Evolutionary conservation across 2,888 invertebrate genomes (phyloP), one percentile per base, ranked within the genome.

Genomic region (Agriopis leucophaearia): DNA sequence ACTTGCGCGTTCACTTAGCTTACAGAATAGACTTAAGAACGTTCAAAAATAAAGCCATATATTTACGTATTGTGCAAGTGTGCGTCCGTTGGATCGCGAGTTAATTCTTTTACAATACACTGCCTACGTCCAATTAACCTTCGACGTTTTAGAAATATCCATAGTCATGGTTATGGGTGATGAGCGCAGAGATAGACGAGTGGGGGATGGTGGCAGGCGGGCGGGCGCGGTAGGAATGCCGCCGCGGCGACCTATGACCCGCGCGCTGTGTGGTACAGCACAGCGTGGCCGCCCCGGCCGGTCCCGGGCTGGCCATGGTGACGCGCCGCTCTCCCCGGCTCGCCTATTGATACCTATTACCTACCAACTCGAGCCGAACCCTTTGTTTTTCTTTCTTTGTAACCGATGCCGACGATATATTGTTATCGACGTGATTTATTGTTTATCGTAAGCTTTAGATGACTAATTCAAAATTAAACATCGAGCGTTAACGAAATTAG

Each of bases 101-200:
- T 87, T 88, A 87, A 89, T 88, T 88, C 88, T 87, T 85, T 84
- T 86, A 90, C 89, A 91, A 92, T 89, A 87, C 87, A 79, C 85
- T 86, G 87, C 82, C 84, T 86, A 86, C 88, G 89, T 91, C 90
- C 92, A 92, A 92, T 91, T 92, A 92, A 92, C 91, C 91, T 92
- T 88, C 86, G 87, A 84, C 83, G 90, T 86, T 88, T 89, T 85
- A 87, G 81, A 91, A 90, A 88, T 89, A 85, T 86, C 84, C 87
- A 84, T 77, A 89, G 90, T 91, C 91, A 92, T 89, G 84, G 87
- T 90, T 86, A 85, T 82, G 79, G 81, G 87, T 87, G 81, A 86
- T 88, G 78, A 80, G 82, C 70, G 72, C 73, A 73, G 78, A 76
- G 78, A 74, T 71, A 81, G 68, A 75, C 87, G 79, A 70, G 8